phyloP scores from a whole-genome alignment of 2,113 vertebrate genomes.

The Agapornis roseicollis region DNA sequence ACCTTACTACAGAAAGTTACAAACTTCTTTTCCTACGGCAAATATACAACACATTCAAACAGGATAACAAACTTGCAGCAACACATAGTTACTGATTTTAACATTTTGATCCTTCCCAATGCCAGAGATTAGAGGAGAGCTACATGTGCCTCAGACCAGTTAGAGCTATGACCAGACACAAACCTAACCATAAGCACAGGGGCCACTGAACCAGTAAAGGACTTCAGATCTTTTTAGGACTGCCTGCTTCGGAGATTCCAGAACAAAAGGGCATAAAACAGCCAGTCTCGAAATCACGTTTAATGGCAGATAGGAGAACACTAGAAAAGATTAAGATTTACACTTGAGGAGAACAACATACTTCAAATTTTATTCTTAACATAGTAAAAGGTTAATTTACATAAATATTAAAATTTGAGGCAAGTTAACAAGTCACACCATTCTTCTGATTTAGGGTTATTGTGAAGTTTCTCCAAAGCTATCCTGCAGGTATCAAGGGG shows the following conservation, averaged over 20 bases:
- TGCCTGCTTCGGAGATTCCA: background rate
- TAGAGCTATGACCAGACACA: background rate
- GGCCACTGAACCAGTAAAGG: background rate
- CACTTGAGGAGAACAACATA: background rate
- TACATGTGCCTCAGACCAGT: background rate
- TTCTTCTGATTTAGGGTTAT: background rate
- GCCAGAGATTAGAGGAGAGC: background rate
- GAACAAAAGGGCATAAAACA: background rate
- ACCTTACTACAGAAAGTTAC: background rate
- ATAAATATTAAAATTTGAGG: background rate
- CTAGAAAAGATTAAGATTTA: background rate
- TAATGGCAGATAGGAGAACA: background rate
- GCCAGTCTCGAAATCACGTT: background rate
- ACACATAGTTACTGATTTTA: background rate
- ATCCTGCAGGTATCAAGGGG: background rate
- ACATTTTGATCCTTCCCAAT: constrained; percentile 9
- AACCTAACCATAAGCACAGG: background rate
- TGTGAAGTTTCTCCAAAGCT: background rate
- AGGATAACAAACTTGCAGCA: background rate
- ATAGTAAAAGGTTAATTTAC: background rate
- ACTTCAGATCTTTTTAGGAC: background rate
- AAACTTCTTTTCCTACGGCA: background rate
- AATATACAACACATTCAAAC: background rate
- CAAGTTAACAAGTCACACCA: background rate
- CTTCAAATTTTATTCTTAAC: background rate